Conservation (phyloP, 2,797 vertebrate genomes). For the Amazonetta brasiliensis region DNA sequence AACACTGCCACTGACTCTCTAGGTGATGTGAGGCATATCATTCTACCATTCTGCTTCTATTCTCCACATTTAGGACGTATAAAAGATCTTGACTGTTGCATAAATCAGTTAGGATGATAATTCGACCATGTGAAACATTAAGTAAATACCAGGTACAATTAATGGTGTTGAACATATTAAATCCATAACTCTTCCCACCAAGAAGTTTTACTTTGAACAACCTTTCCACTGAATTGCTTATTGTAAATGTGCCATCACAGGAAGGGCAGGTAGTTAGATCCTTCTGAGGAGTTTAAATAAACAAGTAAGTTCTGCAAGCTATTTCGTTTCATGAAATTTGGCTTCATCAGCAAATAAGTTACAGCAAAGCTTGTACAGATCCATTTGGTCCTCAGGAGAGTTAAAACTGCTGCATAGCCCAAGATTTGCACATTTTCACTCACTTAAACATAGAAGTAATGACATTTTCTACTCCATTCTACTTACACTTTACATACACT, state of each 20-base stretch:
- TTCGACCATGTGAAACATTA: neutral
- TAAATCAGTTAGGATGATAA: neutral
- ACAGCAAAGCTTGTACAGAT: neutral
- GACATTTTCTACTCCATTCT: slow-evolving; percentile 11
- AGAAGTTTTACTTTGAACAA: neutral
- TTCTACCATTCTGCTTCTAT: neutral
- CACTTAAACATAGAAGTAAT: slow-evolving; percentile 5
- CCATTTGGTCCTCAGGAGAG: neutral
- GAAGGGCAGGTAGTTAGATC: neutral
- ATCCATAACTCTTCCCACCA: neutral
- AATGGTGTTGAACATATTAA: slow-evolving; percentile 2
- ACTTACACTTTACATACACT: neutral
- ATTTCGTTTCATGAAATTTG: neutral
- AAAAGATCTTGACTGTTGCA: neutral
- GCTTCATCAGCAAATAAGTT: neutral
- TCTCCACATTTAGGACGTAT: neutral
- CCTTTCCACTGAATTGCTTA: neutral
- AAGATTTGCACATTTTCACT: neutral
- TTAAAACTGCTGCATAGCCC: neutral
- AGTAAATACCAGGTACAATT: slow-evolving; percentile 2
- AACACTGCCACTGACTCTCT: neutral
- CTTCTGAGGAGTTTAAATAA: neutral
- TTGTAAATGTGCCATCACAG: neutral
- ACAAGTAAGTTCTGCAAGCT: neutral
- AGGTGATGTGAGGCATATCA: neutral